Conservation (phyloP, 2,888 invertebrate genomes). For the Alsophila aescularia region DNA sequence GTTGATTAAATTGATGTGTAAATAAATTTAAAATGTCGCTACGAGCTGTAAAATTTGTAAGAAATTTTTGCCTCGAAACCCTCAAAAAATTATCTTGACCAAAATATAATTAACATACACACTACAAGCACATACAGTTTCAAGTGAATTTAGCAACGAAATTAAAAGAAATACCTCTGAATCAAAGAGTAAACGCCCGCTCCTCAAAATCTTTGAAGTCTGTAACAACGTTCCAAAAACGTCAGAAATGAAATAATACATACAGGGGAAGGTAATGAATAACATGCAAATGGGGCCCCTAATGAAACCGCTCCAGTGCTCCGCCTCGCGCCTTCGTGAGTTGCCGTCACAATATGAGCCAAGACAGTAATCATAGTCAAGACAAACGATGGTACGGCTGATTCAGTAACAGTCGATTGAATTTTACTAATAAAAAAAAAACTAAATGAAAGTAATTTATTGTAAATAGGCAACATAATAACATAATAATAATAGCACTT, state of each 20-base stretch:
- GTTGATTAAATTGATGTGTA: too few species aligned
- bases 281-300: conserved; percentile 70
- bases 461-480: too few species aligned
- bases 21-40: too few species aligned
- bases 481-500: too few species aligned
- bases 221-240: conserved; percentile 40
- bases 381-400: not conserved
- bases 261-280: conserved; percentile 61
- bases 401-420: not conserved
- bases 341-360: conserved; percentile 4
- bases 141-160: conserved; percentile 4
- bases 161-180: conserved; percentile 1
- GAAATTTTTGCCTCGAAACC: not conserved
- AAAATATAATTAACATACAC: not conserved
- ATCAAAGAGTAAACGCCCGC: conserved; percentile 13
- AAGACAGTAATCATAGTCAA: conserved; percentile 8
- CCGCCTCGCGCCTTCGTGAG: conserved; percentile 32
- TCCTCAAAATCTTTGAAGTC: conserved; percentile 30
- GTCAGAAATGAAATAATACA: conserved; percentile 50
- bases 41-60: too few species aligned
- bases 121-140: too few species aligned
- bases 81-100: not conserved
- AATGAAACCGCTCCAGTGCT: conserved; percentile 61
- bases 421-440: too few species aligned
- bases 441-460: too few species aligned